A percentile compares a stretch with the other conserved stretches of the same genome.
Conservation (phyloP, 2,888 invertebrate genomes). For the Elmis aenea region DNA sequence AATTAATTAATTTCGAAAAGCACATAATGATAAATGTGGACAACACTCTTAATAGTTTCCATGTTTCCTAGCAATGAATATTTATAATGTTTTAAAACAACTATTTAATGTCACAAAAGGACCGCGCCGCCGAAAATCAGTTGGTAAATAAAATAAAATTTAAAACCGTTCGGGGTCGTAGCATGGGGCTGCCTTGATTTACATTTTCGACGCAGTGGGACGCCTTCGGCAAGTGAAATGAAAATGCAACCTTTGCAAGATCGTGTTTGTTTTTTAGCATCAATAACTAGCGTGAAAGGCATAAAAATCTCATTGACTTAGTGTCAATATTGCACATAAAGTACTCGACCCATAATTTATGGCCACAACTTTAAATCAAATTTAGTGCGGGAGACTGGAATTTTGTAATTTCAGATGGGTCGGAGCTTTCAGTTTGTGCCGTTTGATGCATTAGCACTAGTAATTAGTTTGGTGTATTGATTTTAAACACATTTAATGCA, state of each 20-base stretch:
- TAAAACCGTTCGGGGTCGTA: constrained; percentile 29
- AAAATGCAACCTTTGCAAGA: constrained; percentile 35
- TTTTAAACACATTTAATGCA: constrained; percentile 12
- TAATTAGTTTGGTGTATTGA: constrained; percentile 16
- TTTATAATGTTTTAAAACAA: constrained; percentile 33
- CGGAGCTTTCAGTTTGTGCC: constrained; percentile 11
- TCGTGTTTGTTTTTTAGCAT: constrained; percentile 18
- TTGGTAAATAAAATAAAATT: constrained; percentile 32
- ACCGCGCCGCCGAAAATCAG: constrained; percentile 33
- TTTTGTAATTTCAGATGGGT: constrained; percentile 9
- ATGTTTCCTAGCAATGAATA: constrained; percentile 32
- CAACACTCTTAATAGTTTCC: constrained; percentile 31
- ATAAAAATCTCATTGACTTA: constrained; percentile 21
- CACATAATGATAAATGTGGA: constrained; percentile 34
- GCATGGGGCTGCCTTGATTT: constrained; percentile 35
- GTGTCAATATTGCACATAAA: constrained; percentile 22
- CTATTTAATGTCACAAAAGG: constrained; percentile 33
- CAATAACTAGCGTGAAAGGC: constrained; percentile 18
- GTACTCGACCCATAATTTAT: constrained; percentile 18
- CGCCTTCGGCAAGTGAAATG: constrained; percentile 35
- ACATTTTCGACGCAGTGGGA: constrained; percentile 37
- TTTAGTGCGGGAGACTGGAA: constrained; percentile 12
- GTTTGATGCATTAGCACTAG: constrained; percentile 9
- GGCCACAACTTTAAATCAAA: constrained; percentile 14
- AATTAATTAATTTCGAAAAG: constrained; percentile 30